A percentile compares a stretch with the other conserved stretches of the same genome.
These are phyloP conservation scores for Papio anubis DNA, from an alignment of 2,113 vertebrate species.

Conservation along the genomic window DNA sequence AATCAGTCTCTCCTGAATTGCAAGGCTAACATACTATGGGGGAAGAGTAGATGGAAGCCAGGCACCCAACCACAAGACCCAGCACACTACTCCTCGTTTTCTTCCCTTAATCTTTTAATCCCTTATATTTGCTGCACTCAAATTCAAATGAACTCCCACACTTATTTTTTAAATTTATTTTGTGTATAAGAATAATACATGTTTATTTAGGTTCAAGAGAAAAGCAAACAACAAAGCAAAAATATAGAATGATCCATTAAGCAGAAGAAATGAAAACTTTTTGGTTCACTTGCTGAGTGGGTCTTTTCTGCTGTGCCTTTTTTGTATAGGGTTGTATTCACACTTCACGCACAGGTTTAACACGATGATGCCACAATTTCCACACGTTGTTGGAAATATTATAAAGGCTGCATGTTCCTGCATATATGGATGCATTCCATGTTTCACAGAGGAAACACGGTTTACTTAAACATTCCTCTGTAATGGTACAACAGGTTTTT, in stretches of 20 bases:
- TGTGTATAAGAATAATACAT: slow-evolving; percentile 2
- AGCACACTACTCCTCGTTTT: fast-evolving
- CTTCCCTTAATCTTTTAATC: not conserved
- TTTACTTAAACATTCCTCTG: not conserved
- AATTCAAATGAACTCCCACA: not conserved
- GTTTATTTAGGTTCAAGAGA: not conserved
- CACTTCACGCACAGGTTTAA: not conserved
- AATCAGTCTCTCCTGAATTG: not conserved
- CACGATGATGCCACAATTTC: not conserved
- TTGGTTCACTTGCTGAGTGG: too few relatives aligned
- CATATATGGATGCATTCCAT: too few relatives aligned
- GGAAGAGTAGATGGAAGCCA: not conserved
- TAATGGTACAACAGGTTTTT: not conserved
- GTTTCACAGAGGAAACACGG: not conserved
- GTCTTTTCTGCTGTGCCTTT: not conserved
- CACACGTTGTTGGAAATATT: not conserved
- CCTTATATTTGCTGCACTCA: not conserved
- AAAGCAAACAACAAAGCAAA: not conserved
- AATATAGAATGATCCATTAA: not conserved
- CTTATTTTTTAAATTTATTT: slow-evolving; percentile 28
- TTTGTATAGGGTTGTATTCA: not conserved
- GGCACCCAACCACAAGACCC: not conserved
- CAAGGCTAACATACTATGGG: not conserved
- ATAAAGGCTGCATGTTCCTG: not conserved
- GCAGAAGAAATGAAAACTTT: not conserved